These are phyloP conservation scores for Pan troglodytes DNA, from an alignment of 2,113 vertebrate species.

Conservation along the genomic window NHGRI_mPanTro3-v2.1_pri NC_072402.2:101308501-101309000, in stretches of 20 bases:
- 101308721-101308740: neutral
- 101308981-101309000: constrained; percentile 61
- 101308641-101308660: neutral
- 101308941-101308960: constrained; percentile 16
- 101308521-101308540: neutral
- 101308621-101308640: neutral
- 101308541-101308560: neutral
- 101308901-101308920: constrained; percentile 57
- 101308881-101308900: constrained; percentile 62
- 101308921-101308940: constrained; percentile 57
- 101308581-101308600: neutral
- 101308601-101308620: neutral
- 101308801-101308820: neutral
- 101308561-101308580: constrained; percentile 1
- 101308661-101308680: neutral
- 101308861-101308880: constrained; percentile 65
- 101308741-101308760: neutral
- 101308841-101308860: constrained; percentile 48
- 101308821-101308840: neutral
- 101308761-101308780: constrained; percentile 35
- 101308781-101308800: neutral
- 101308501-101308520: neutral
- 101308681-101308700: neutral
- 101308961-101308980: constrained; percentile 46
- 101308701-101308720: neutral